These are phyloP conservation scores for Carabus problematicus DNA, from an alignment of 2,888 invertebrate species.

Conservation along the genomic window DNA sequence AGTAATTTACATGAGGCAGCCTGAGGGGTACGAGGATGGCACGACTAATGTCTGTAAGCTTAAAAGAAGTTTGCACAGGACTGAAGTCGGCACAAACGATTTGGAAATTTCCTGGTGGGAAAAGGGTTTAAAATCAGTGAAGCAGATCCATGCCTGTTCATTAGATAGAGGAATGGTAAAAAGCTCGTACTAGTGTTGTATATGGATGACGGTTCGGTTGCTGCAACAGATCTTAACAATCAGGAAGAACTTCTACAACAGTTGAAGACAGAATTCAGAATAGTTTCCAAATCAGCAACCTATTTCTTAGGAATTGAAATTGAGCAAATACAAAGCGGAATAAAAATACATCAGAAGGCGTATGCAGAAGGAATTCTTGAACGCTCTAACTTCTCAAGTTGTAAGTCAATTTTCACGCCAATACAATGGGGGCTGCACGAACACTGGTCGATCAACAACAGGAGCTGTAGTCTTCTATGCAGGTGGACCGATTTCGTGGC, in stretches of 20 bases:
- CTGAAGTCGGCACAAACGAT: slow-evolving; percentile 50
- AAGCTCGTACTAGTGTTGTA: slow-evolving; percentile 11
- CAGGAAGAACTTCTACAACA: slow-evolving; percentile 34
- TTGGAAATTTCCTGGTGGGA: slow-evolving; percentile 46
- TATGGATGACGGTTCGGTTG: slow-evolving; percentile 43
- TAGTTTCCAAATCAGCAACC: slow-evolving; percentile 26
- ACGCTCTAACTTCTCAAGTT: slow-evolving; percentile 13
- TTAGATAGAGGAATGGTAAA: slow-evolving; percentile 21
- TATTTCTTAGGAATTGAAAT: slow-evolving; percentile 46
- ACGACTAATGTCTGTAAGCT: background rate
- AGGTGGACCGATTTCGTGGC: slow-evolving; percentile 49
- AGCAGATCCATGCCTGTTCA: slow-evolving; percentile 50
- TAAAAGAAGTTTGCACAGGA: slow-evolving; percentile 49
- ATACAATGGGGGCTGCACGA: slow-evolving; percentile 45
- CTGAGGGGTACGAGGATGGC: slow-evolving; percentile 49
- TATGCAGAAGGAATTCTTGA: slow-evolving; percentile 14
- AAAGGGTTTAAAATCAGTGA: slow-evolving; percentile 45
- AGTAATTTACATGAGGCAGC: slow-evolving; percentile 51
- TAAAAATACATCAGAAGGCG: slow-evolving; percentile 17
- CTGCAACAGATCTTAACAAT: slow-evolving; percentile 24
- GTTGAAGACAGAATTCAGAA: slow-evolving; percentile 37
- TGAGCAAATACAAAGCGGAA: slow-evolving; percentile 1
- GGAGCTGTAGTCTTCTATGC: slow-evolving; percentile 45
- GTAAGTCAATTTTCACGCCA: slow-evolving; percentile 16
- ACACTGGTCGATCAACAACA: slow-evolving; percentile 50